Base-by-base conservation (phyloP, 1,140 invertebrate species). In the Brachystomella parvula region DNA sequence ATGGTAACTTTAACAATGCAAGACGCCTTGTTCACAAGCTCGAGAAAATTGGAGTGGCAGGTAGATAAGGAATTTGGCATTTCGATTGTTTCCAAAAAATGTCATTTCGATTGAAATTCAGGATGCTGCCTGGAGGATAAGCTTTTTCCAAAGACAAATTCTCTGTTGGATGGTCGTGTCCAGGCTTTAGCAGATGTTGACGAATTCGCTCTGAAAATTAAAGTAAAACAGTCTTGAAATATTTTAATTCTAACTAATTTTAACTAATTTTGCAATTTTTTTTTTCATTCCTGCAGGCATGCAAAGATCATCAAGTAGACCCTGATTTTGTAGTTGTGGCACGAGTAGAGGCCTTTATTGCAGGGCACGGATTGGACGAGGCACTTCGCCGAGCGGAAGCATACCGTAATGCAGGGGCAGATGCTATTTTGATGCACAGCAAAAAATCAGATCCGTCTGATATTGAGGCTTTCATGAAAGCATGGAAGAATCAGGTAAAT, bases 1-100 rank as follows among this genome's bases (percentile, higher is more conserved):
- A 78, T 71, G 80, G 80, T 19, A 81, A 81, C 68, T 81, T 81
- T 69, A 81, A 81, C 71, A 81, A 81, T 73, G 79, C 80, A 2
- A 64, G 80, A 19, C 60, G 78, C 64, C 74, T 81, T 35, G 78
- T 81, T 15, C 69, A 74, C 1, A 81, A 80, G 71, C 71, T 81
- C 56, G 80, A 81, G 67, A 76, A 79, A 32, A 74, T 78, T 59
- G 79, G 79, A 19, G 72, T 80, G 28, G 80, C 80, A 64, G 80
- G 79, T 79, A 69, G 35, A 19, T 47, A 47, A 62, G 12, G 56
- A 30, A 9, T n/a, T 63, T 19, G 6, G 35, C 19, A 6, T 39
- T 39, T 39, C 35, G n/a, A 3, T 47, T 26, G 24, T 65, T 39
- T 49, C n/a, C n/a, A n/a, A n/a, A n/a, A 59, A 47, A 35, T 57